phyloP scores from a whole-genome alignment of 2,113 vertebrate species.

The Pheucticus melanocephalus region DNA sequence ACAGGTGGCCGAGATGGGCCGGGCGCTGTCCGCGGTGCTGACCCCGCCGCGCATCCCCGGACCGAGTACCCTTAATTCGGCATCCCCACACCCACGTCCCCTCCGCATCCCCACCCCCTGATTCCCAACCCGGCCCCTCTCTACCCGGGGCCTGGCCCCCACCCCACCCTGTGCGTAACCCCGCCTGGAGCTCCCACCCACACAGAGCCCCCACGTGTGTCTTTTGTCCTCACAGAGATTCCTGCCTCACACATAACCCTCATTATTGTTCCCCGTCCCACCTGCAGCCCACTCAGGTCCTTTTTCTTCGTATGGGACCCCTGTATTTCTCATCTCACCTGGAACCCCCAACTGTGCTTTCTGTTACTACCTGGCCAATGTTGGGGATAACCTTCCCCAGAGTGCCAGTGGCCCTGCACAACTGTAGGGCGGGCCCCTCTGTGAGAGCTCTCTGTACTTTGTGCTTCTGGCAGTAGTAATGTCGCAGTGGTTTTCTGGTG shows the following conservation, averaged over 20 bases:
- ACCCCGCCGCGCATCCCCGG: background rate
- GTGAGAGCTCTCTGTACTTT: background rate
- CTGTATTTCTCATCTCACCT: background rate
- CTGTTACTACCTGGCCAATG: rapidly evolving
- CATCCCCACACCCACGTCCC: rapidly evolving
- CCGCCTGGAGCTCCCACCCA: background rate
- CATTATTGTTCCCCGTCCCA: rapidly evolving
- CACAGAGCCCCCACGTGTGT: rapidly evolving
- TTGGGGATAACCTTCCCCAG: background rate
- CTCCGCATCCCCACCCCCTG: no score
- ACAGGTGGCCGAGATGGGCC: background rate
- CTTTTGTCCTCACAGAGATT: background rate
- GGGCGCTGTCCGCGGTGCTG: conserved; percentile 11
- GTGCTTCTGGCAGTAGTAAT: background rate
- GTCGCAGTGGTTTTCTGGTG: background rate
- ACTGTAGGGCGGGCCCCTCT: background rate
- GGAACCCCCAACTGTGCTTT: rapidly evolving
- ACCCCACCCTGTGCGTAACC: background rate
- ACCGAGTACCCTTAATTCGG: no score
- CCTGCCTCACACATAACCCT: rapidly evolving
- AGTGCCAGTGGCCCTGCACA: rapidly evolving
- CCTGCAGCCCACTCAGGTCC: background rate
- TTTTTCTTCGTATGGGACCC: background rate
- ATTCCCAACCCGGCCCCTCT: no score
- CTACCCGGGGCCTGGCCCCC: background rate